Percentiles rank a stretch among this genome's conserved stretches.
These are phyloP conservation scores for Caradrina kadenii DNA, from an alignment of 2,888 invertebrate species.

Conservation along the genomic window DNA sequence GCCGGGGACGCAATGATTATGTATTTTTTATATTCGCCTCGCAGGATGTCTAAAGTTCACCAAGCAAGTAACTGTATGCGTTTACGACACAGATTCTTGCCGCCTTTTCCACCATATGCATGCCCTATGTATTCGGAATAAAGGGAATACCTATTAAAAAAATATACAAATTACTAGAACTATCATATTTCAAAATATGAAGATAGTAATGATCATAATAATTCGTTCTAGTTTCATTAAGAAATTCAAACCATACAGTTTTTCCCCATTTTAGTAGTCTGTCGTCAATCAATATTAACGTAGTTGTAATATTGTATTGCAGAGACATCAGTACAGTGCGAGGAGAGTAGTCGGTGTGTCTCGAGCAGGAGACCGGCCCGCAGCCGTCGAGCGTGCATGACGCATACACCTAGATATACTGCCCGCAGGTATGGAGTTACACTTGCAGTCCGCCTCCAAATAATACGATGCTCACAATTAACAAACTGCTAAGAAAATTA, in stretches of 20 bases:
- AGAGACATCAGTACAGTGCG: slow-evolving; percentile 99
- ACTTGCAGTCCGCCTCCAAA: background rate
- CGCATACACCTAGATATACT: slow-evolving; percentile 94
- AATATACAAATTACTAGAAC: too few species aligned
- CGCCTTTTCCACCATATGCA: background rate
- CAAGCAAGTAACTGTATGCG: background rate
- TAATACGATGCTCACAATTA: too few species aligned
- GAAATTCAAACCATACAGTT: background rate
- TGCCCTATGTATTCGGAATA: too few species aligned
- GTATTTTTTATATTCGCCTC: slow-evolving; percentile 10
- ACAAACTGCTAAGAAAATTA: too few species aligned
- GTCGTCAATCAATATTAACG: slow-evolving; percentile 50
- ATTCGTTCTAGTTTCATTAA: background rate
- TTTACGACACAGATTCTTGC: background rate
- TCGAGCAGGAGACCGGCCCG: slow-evolving; percentile 86
- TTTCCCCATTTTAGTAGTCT: slow-evolving; percentile 13
- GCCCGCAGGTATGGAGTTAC: slow-evolving; percentile 93
- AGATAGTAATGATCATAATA: background rate
- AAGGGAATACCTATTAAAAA: too few species aligned
- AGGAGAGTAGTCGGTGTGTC: slow-evolving; percentile 91
- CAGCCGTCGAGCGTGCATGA: slow-evolving; percentile 95
- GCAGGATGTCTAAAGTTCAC: slow-evolving; percentile 8
- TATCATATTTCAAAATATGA: too few species aligned
- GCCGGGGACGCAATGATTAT: slow-evolving; percentile 40
- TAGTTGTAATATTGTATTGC: slow-evolving; percentile 80